Conservation (phyloP, 2,797 vertebrate genomes). For the Poeciliopsis gracilis region DNA sequence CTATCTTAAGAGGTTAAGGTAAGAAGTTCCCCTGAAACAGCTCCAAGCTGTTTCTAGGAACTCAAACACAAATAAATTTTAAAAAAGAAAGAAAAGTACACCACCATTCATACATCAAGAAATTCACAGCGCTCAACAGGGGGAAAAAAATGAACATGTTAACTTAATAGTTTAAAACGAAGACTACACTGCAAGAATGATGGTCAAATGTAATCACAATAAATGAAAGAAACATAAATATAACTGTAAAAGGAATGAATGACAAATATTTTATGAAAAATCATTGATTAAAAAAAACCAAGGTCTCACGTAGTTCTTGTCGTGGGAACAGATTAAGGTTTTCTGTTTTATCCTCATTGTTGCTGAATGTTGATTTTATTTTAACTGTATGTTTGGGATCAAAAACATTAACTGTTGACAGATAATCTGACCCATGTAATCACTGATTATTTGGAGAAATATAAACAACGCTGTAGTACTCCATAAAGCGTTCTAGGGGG, state of each 20-base stretch:
- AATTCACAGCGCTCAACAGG: background rate
- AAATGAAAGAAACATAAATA: background rate
- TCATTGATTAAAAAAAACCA: background rate
- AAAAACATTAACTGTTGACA: background rate
- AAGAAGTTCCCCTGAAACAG: slow-evolving; percentile 17
- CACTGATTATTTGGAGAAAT: background rate
- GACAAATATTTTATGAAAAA: background rate
- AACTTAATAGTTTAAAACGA: background rate
- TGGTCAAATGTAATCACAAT: slow-evolving; percentile 5
- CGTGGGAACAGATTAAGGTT: background rate
- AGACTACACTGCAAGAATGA: background rate
- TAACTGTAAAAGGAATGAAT: background rate
- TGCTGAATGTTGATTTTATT: background rate
- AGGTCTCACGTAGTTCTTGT: background rate
- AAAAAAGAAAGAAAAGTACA: slow-evolving; percentile 9
- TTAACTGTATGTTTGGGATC: background rate
- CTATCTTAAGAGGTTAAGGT: slow-evolving; percentile 17
- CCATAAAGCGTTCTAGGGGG: background rate
- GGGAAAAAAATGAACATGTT: background rate
- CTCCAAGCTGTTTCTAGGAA: background rate
- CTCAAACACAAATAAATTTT: background rate
- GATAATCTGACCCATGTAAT: background rate
- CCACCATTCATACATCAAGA: background rate
- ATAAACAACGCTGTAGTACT: background rate
- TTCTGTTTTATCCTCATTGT: background rate